Evolutionary conservation across 2,797 vertebrate species (phyloP).

Genomic region (Protosalanx chinensis): DNA sequence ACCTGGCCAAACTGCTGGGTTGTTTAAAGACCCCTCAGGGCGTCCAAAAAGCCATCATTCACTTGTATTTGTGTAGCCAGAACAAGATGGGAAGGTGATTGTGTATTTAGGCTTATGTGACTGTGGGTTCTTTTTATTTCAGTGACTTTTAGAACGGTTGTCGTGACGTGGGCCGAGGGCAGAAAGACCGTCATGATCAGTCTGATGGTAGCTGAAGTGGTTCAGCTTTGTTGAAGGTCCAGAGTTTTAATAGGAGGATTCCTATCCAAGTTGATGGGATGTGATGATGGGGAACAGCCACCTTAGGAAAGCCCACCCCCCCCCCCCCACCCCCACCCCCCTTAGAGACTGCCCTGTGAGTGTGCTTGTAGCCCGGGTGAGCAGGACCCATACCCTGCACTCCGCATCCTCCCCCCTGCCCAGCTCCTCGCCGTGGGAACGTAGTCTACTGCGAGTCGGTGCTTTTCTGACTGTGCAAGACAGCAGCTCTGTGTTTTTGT

Average conservation of each 20-base stretch:
- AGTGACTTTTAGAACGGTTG: too few species aligned
- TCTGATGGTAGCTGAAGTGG: too few species aligned
- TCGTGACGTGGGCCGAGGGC: not conserved
- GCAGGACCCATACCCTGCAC: not conserved
- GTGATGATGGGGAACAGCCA: not conserved
- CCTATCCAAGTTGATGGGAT: too few species aligned
- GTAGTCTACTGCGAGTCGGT: slow-evolving; percentile 10
- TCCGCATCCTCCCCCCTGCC: not conserved
- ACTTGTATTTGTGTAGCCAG: not conserved
- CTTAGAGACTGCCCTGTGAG: not conserved
- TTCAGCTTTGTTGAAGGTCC: too few species aligned
- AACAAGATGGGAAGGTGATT: not conserved
- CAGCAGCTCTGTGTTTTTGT: slow-evolving; percentile 14
- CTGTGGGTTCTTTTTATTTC: too few species aligned
- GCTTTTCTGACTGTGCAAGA: slow-evolving; percentile 11
- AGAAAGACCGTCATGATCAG: too few species aligned
- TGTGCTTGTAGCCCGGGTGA: not conserved
- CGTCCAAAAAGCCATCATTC: not conserved
- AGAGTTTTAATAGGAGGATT: too few species aligned
- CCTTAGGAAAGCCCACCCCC: not conserved
- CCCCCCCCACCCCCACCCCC: too few species aligned
- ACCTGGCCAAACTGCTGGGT: not conserved
- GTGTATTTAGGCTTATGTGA: not conserved
- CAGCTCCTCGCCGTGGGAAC: not conserved
- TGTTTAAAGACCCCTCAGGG: not conserved